Base-by-base conservation (phyloP, 2,113 vertebrate genomes). In the Atrichornis clamosus region DNA sequence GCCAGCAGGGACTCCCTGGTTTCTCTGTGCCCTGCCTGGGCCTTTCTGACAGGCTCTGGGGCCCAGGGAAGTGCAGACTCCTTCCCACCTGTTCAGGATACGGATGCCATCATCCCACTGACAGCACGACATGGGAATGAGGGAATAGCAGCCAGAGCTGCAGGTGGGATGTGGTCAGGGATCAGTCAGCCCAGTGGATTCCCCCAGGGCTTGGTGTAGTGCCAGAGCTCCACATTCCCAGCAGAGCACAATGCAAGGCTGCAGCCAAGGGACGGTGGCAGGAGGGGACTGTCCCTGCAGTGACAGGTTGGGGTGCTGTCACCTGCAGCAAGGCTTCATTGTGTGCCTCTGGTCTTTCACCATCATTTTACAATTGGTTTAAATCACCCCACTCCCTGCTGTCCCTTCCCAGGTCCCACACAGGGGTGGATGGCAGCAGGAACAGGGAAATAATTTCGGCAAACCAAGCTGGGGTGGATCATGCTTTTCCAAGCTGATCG, bases 101-200 rank as follows among this genome's bases (percentile, higher is more conserved):
- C 0, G 0, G 64, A 73, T 0, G 5, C 63, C 0, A 0, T 74
- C 60, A 74, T 46, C 49, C 52, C 47, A 18, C 42, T 52, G 58
- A 63, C 1, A 6, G 73, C 21, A n/a, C 32, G n/a, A 26, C 67
- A 35, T 0, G 5, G 77, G 76, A 79, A 74, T 3, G 27, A 49
- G 72, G 13, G 55, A 70, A 60, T 47, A 24, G 33, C 55, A 86
- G 50, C 35, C 1, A 6, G 42, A 85, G 80, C 37, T 19, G 53
- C 84, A 78, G 75, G 44, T 1, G 3, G 33, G 33, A 67, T 46
- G 7, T 11, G 65, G 70, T 15, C 65, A 82, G 84, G 75, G 60
- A 55, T 41, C 55, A 41, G 55, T 5, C 3, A 0, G 33, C 30
- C 55, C 50, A 4, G 2, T 19, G 4, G 70, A 15, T 14, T n/a